Conservation (phyloP, 2,888 invertebrate genomes). For the Drosophila cognata region DNA sequence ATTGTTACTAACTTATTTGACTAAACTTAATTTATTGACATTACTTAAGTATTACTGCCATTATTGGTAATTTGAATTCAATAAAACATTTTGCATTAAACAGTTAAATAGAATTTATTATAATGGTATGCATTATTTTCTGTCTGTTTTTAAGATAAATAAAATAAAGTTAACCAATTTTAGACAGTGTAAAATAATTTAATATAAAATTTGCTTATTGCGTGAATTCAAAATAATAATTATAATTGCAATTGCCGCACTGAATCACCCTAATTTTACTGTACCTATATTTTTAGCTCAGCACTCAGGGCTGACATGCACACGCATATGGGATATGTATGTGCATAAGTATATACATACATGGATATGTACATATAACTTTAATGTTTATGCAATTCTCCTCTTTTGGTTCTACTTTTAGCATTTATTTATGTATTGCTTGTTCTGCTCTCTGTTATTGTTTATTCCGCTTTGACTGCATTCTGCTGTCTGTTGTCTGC, state of each 20-base stretch:
- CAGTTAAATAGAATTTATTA: not conserved
- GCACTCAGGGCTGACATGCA: not conserved
- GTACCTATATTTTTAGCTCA: constrained; percentile 45
- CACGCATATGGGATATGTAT: constrained; percentile 3
- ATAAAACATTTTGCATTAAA: not conserved
- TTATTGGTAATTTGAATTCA: not conserved
- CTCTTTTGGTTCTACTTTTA: constrained; percentile 49
- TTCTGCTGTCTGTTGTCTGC: constrained; percentile 41
- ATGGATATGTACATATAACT: constrained; percentile 27
- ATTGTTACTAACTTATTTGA: too few species aligned
- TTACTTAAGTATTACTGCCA: not conserved
- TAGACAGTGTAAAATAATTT: not conserved
- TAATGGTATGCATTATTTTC: not conserved
- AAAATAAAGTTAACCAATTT: not conserved
- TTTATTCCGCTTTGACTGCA: constrained; percentile 67
- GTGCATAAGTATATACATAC: constrained; percentile 18
- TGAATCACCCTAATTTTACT: constrained; percentile 49
- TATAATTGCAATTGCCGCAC: not conserved
- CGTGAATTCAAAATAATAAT: not conserved
- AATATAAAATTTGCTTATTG: not conserved
- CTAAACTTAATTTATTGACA: too few species aligned
- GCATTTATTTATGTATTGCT: constrained; percentile 53
- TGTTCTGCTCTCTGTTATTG: constrained; percentile 55
- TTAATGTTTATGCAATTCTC: constrained; percentile 69
- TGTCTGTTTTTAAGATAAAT: not conserved